Evolutionary conservation across 2,888 invertebrate species (phyloP).

Genomic region (Athalia rosae): DNA sequence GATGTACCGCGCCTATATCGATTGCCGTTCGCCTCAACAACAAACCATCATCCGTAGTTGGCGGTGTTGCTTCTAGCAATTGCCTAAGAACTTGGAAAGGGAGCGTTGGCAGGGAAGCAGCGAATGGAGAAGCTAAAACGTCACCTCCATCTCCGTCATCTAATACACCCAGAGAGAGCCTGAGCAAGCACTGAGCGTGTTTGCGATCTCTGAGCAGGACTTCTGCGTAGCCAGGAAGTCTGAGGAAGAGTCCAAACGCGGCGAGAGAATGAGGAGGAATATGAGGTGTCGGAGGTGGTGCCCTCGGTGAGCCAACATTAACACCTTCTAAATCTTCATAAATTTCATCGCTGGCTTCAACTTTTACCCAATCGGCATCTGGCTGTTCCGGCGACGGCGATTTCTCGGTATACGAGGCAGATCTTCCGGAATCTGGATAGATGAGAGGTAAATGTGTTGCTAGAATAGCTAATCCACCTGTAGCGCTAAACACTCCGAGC

Average conservation of each 20-base stretch:
- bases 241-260: conserved; percentile 91
- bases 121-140: conserved; percentile 82
- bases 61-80: conserved; percentile 85
- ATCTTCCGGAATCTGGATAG: conserved; percentile 82
- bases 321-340: conserved; percentile 78
- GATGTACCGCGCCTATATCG: conserved; percentile 88
- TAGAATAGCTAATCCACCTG: conserved; percentile 91
- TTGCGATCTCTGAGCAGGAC: conserved; percentile 89
- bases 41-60: conserved; percentile 85
- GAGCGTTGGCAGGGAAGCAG: conserved; percentile 81
- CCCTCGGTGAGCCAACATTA: conserved; percentile 72
- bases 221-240: conserved; percentile 93
- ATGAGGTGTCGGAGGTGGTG: conserved; percentile 76
- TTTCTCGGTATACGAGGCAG: conserved; percentile 78
- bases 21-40: conserved; percentile 86
- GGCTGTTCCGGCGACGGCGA: conserved; percentile 76
- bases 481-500: conserved; percentile 90
- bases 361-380: conserved; percentile 79
- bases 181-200: conserved; percentile 89
- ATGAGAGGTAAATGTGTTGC: conserved; percentile 93
- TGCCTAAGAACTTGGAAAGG: conserved; percentile 88
- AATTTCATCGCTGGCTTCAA: conserved; percentile 77
- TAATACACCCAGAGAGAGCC: conserved; percentile 91
- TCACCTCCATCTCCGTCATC: conserved; percentile 94
- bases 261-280: conserved; percentile 94